A percentile compares a stretch with the other conserved stretches of the same genome.
phyloP scores from a whole-genome alignment of 2,113 vertebrate genomes.

The Peromyscus polionotus region DNA sequence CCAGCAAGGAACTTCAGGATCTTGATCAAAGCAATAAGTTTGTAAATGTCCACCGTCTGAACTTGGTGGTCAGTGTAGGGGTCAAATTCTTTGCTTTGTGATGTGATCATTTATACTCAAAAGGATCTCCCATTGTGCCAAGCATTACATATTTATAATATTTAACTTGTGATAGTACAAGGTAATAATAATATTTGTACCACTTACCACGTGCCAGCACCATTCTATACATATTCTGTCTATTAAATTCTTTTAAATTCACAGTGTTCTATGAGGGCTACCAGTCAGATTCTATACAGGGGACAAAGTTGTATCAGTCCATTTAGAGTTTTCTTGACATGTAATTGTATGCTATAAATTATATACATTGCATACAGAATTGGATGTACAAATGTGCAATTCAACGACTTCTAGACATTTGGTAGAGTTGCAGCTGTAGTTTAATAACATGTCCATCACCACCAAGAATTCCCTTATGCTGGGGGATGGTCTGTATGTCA shows the following conservation, averaged over 20 bases:
- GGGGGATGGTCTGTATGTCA: too few relatives aligned
- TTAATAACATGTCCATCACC: not conserved
- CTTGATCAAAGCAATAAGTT: not conserved
- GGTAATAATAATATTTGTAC: not conserved
- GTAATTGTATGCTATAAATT: not conserved
- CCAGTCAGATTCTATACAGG: not conserved
- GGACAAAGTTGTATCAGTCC: not conserved
- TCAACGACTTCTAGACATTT: not conserved
- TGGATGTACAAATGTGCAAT: not conserved
- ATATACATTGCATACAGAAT: not conserved
- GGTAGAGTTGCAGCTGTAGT: not conserved
- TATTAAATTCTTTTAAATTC: slow-evolving; percentile 15
- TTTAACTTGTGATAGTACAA: not conserved
- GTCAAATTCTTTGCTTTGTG: not conserved
- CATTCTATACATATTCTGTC: not conserved
- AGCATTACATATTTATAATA: not conserved
- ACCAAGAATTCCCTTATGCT: not conserved
- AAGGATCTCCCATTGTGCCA: not conserved
- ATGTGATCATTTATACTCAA: not conserved
- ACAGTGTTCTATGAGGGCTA: not conserved
- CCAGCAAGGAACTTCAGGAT: not conserved
- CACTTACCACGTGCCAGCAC: not conserved
- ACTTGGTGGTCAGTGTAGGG: not conserved
- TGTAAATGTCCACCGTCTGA: not conserved
- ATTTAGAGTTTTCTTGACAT: not conserved